Evolutionary conservation across 2,113 vertebrate genomes (phyloP), one percentile per base, ranked within the genome.

Genomic region (Dendropsophus ebraccatus): DNA sequence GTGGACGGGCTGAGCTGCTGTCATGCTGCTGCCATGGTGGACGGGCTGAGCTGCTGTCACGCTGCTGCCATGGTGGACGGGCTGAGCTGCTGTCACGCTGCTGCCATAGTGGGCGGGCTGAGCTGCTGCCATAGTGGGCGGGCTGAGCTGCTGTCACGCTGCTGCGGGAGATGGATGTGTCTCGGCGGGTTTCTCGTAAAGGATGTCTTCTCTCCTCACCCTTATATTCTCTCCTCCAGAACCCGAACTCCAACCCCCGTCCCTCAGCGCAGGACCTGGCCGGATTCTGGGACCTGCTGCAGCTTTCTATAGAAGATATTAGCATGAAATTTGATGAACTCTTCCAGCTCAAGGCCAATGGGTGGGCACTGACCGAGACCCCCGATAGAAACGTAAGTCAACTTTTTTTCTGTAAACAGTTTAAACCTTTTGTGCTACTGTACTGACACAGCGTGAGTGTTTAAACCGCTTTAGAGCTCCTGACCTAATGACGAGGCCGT

Each of bases 221-320:
- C 17, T 79, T 60, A 1, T 65, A 52, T 49, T n/a, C 28, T 82
- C 1, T 50, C 87, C 81, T 25, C 88, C 19, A 99, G 98, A 99
- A 98, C 94, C 95, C 97, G 87, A 98, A 95, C 0, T 95, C 97
- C 88, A 98, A 96, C 91, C 97, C 97, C 21, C 96, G 96, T 88
- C 95, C 98, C 88, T 98, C 97, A 73, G 95, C 96, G 89, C 98
- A 99, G 93, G 98, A 99, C 94, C 94, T 99, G 88, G 98, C 98
- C 79, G 98, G 98, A 81, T 99, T 99, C 94, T 99, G 98, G 98
- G 98, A 99, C 91, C 95, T 99, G 90, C 94, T 99, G 78, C 98
- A 99, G 94, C 94, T 99, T 91, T 99, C 98, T 89, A 99, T 99
- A n/a, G 98, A 99, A 93, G 98, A 99, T 93, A 98, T 99, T 94